Evolutionary conservation across 2,113 vertebrate species (phyloP).

Genomic region (Silurus meridionalis): DNA sequence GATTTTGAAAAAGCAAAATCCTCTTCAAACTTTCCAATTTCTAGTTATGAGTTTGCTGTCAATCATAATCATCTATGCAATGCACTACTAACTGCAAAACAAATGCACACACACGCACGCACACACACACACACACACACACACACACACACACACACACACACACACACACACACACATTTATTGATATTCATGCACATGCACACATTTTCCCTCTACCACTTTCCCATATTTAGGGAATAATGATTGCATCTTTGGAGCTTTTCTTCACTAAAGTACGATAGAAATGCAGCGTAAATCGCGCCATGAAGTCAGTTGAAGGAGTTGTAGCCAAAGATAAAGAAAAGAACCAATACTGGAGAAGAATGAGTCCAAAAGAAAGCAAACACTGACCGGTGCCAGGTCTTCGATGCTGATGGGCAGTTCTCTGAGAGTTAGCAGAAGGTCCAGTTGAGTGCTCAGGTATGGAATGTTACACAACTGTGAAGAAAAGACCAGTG

Average conservation of each 20-base stretch:
- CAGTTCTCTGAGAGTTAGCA: slow-evolving; percentile 78
- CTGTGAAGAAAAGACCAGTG: slow-evolving; percentile 59
- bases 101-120: neutral
- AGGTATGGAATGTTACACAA: slow-evolving; percentile 82
- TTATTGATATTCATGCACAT: neutral
- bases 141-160: neutral
- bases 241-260: slow-evolving; percentile 29
- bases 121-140: no score
- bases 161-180: slow-evolving; percentile 11
- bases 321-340: slow-evolving; percentile 2
- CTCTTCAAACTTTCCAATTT: slow-evolving; percentile 53
- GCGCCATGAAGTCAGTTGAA: neutral
- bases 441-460: slow-evolving; percentile 74
- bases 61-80: slow-evolving; percentile 51
- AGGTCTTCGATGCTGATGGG: slow-evolving; percentile 74
- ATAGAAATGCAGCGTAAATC: slow-evolving; percentile 9
- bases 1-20: slow-evolving; percentile 12
- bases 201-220: slow-evolving; percentile 20
- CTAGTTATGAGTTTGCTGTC: slow-evolving; percentile 46
- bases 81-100: slow-evolving; percentile 37
- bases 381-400: slow-evolving; percentile 70
- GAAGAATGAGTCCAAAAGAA: neutral
- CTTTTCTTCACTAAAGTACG: neutral
- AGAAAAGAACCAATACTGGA: slow-evolving; percentile 1
- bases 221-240: slow-evolving; percentile 15